Evolutionary conservation across 1,140 invertebrate species (phyloP), one percentile per base, ranked within the genome.

Genomic region (Scaptodrosophila lebanonensis): DNA sequence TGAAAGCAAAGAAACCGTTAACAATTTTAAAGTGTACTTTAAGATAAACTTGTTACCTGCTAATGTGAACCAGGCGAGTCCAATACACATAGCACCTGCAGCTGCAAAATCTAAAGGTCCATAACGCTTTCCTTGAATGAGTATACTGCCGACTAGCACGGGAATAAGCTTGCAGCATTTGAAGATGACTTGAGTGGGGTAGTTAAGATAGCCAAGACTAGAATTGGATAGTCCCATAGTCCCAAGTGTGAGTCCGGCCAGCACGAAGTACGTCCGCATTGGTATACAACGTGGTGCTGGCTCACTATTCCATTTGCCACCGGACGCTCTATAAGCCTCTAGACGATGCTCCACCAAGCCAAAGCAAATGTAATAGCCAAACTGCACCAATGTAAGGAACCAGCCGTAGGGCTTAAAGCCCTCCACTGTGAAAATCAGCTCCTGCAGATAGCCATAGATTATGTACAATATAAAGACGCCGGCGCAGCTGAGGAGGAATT

Each of bases 131-230:
- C 93, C 92, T 89, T 98, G 93, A 82, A 98, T 98, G 13, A 98
- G 66, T 63, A 98, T 94, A 59, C 95, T 95, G 35, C 97, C 97
- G 58, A 97, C 91, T 66, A 98, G 90, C 0, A 98, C 97, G 2
- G 97, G 97, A 70, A 98, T 97, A 0, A 99, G 89, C 88, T 99
- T 99, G 84, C 97, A 99, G 84, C 96, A 98, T 88, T 97, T 97
- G 84, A 97, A 97, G 67, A 97, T 96, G n/a, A 97, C 92, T 88
- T 94, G 90, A 1, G 95, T 97, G 12, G 97, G 97, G 88, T 98
- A 99, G 87, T 98, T 99, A 0, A 99, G 88, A 87, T 98, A 98
- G 32, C 94, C 96, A n/a, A 98, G 88, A 3, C 96, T 97, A 7
- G 96, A 92, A 88, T 99, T 98, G 2, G 97, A 98, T 67, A 98